Conservation (phyloP, 1,140 invertebrate genomes). For the Zaprionus africanus region DNA sequence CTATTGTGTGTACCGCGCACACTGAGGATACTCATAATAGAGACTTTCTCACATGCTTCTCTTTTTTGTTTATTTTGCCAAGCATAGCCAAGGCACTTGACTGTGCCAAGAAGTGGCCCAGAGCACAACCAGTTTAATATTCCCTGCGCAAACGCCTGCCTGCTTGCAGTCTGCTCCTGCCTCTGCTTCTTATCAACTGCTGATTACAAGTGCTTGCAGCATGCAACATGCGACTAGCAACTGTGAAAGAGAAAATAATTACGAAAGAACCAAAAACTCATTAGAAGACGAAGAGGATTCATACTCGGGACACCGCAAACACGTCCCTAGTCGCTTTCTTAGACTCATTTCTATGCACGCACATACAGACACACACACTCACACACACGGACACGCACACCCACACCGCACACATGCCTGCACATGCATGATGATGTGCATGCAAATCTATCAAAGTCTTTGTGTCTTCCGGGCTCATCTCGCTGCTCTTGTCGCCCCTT, state of each 20-base stretch:
- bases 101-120: background rate
- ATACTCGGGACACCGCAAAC: conserved; percentile 28
- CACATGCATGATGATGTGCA: conserved; percentile 37
- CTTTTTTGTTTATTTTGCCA: background rate
- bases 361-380: background rate
- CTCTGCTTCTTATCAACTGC: conserved; percentile 11
- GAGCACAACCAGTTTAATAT: conserved; percentile 5
- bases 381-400: conserved; percentile 27
- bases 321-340: conserved; percentile 30
- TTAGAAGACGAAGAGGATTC: conserved; percentile 51
- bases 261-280: conserved; percentile 69
- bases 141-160: background rate
- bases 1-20: background rate
- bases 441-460: conserved; percentile 76
- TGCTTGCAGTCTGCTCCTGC: background rate
- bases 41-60: background rate
- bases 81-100: background rate
- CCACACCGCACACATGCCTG: conserved; percentile 17
- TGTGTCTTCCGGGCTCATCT: conserved; percentile 52
- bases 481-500: conserved; percentile 3
- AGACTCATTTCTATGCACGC: conserved; percentile 22
- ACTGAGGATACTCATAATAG: background rate
- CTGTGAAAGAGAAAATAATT: conserved; percentile 57
- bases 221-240: conserved; percentile 20
- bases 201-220: conserved; percentile 34